Conservation (phyloP, 2,888 invertebrate genomes). For the Timema podura region DNA sequence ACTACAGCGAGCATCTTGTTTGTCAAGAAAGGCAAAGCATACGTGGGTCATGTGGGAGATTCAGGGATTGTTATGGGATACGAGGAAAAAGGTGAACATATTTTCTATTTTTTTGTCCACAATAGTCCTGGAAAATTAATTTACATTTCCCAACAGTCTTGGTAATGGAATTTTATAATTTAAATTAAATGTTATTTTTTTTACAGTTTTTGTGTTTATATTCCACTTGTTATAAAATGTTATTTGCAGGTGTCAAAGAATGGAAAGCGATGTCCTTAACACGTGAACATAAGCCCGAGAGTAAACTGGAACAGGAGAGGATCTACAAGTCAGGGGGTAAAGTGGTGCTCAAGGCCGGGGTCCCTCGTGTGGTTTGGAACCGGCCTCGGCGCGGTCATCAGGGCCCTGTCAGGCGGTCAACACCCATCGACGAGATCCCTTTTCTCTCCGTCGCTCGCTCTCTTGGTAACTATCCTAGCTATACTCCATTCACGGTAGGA, state of each 20-base stretch:
- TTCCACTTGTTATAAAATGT: too few relatives aligned
- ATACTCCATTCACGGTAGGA: too few relatives aligned
- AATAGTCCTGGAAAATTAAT: not conserved
- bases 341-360: conserved; percentile 73
- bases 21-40: conserved; percentile 89
- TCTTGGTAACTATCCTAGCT: conserved; percentile 60
- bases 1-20: conserved; percentile 96
- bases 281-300: conserved; percentile 94
- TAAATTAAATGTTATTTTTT: too few relatives aligned
- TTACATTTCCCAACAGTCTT: too few relatives aligned
- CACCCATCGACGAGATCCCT: conserved; percentile 89
- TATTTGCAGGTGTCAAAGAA: conserved; percentile 52
- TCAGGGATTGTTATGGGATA: conserved; percentile 89
- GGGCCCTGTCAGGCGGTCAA: conserved; percentile 85
- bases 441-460: conserved; percentile 95
- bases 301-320: conserved; percentile 72
- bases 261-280: conserved; percentile 83
- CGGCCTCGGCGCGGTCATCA: conserved; percentile 78
- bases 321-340: conserved; percentile 81
- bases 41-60: conserved; percentile 98
- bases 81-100: conserved; percentile 57
- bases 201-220: too few relatives aligned
- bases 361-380: conserved; percentile 96
- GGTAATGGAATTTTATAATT: too few relatives aligned
- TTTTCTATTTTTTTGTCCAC: too few relatives aligned